phyloP scores from a whole-genome alignment of 2,888 invertebrate species.

The Lithophane ornitopus region DNA sequence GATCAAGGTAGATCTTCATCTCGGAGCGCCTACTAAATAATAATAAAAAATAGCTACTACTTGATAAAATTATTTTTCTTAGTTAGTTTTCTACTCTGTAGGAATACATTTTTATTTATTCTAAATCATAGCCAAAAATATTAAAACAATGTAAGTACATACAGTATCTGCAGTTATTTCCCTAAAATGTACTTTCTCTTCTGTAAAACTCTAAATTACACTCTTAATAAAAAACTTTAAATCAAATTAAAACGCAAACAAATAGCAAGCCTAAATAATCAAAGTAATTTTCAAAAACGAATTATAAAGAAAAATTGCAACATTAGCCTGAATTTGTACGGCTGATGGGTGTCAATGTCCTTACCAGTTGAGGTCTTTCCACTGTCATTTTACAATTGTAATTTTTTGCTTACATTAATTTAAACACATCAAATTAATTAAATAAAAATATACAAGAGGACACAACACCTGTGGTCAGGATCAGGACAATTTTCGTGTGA shows the following conservation, averaged over 20 bases:
- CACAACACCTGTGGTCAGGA: conserved; percentile 49
- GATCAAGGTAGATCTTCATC: background rate
- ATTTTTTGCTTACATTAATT: conserved; percentile 13
- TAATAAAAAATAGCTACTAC: background rate
- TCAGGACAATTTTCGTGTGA: conserved; percentile 64
- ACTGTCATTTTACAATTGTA: conserved; percentile 6
- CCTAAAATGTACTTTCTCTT: background rate
- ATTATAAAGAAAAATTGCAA: conserved; percentile 6
- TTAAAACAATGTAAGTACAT: background rate
- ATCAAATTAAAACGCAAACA: conserved; percentile 12
- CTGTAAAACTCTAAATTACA: background rate
- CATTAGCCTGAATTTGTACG: background rate
- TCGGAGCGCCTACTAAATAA: background rate
- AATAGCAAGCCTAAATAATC: background rate
- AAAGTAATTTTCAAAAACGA: conserved; percentile 8
- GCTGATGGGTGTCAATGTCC: conserved; percentile 11
- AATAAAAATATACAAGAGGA: conserved; percentile 20
- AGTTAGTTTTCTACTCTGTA: background rate
- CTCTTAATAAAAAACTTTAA: background rate
- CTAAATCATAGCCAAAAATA: background rate
- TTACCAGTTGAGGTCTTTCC: conserved; percentile 34
- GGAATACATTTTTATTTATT: background rate
- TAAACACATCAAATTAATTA: conserved; percentile 19
- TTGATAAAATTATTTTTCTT: background rate
- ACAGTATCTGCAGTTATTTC: background rate